Percentiles rank a stretch among this genome's conserved stretches.
phyloP scores from a whole-genome alignment of 2,797 vertebrate genomes.

The Clamator glandarius region DNA sequence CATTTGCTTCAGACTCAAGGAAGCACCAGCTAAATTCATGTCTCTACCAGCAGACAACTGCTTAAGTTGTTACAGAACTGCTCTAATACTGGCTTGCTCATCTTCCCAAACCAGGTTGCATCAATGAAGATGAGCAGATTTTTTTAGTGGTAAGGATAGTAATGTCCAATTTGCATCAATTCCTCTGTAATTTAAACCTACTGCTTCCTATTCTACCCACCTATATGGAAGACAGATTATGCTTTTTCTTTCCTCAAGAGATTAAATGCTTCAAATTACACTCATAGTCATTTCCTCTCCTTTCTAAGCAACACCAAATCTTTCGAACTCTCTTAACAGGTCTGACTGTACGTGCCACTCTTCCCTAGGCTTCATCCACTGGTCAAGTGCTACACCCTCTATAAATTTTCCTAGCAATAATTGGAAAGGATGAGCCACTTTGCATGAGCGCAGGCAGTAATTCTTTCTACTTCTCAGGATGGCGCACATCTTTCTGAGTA shows the following conservation, averaged over 20 bases:
- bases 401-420: background rate
- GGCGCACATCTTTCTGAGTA: background rate
- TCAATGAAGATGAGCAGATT: background rate
- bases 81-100: background rate
- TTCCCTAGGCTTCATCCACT: background rate
- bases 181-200: background rate
- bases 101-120: background rate
- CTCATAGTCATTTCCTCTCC: background rate
- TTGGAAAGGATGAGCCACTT: background rate
- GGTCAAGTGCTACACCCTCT: background rate
- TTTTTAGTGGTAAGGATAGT: background rate
- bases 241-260: background rate
- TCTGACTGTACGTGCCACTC: background rate
- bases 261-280: background rate
- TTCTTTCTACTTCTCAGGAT: background rate
- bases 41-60: background rate
- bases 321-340: background rate
- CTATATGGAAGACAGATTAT: background rate
- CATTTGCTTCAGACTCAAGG: background rate
- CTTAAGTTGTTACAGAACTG: background rate
- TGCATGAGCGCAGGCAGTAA: background rate
- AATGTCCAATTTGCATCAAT: background rate
- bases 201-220: background rate
- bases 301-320: background rate
- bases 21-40: background rate